Evolutionary conservation across 2,888 invertebrate species (phyloP), one percentile per base, ranked within the genome.

Genomic region (Caenorhabditis uteleia): DNA sequence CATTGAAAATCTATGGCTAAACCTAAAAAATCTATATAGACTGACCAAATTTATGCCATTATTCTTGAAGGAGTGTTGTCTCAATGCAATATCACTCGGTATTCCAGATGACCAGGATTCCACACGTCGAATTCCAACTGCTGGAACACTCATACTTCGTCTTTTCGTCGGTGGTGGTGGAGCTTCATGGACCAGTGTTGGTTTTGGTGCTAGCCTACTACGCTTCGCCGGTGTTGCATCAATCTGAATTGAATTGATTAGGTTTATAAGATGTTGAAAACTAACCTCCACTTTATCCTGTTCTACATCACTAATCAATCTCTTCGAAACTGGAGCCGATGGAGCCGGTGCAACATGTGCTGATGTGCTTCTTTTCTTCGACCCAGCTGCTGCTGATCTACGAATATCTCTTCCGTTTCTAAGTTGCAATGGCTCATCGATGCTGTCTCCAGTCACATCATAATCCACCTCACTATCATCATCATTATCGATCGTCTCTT

Each of bases 401-500:
- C 55, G 25, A 14, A 54, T 42, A 12, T 64, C 58, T 25, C 64
- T 31, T 1, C 58, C 58, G 29, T 54, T 58, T n/a, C 58, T 29
- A 27, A 64, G 21, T 20, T 44, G 39, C 6, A 45, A 26, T 10
- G 53, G 53, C 14, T 59, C 60, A 18, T 69, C 68, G 25, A 72
- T 36, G 36, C 67, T 70, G 36, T 70, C 70, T n/a, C 51, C 59
- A 5, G 73, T 68, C n/a, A 51, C 58, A 42, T 70, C 70, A 39
- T 73, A 73, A 33, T 70, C 73, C 7, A 73, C 59, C 12, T 65
- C 65, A 31, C 68, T 68, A 34, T 73, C 67, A 27, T 59, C 59
- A 18, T 56, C 70, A 8, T 55, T 59, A 0, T 62, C 50, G 23
- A 45, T 49, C 4, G 61, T 61, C 29, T 58, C 58, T 33, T 62